Percentiles rank a stretch among this genome's conserved stretches.
These are phyloP conservation scores for Pantherophis guttatus DNA, from an alignment of 2,113 vertebrate species.

Conservation along the genomic window DNA sequence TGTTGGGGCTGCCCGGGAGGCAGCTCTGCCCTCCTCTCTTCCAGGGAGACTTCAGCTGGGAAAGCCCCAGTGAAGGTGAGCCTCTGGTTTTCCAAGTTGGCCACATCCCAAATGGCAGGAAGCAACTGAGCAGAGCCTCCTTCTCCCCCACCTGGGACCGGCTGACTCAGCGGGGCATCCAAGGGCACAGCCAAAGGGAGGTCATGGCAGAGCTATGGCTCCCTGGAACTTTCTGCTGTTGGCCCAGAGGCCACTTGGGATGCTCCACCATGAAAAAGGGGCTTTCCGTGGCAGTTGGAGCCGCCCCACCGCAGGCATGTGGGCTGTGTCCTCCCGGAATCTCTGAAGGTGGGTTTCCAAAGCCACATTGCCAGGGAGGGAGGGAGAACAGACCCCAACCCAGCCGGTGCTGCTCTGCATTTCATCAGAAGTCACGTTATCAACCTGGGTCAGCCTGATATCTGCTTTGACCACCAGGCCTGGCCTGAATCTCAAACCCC, in stretches of 20 bases:
- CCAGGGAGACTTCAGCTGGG: not conserved
- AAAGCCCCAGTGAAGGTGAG: not conserved
- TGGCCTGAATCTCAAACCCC: not conserved
- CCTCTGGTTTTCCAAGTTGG: not conserved
- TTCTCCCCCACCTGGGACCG: not conserved
- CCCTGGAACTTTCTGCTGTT: not conserved
- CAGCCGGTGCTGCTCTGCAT: not conserved
- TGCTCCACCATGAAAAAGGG: not conserved
- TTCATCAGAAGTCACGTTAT: not conserved
- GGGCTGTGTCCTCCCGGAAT: not conserved
- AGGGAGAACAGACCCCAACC: not conserved
- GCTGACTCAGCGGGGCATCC: not conserved
- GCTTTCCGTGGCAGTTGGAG: not conserved
- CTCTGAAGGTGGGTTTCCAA: not conserved
- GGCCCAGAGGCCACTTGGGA: not conserved
- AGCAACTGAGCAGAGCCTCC: not conserved
- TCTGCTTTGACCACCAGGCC: not conserved
- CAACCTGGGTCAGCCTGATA: not conserved
- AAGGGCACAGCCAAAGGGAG: not conserved
- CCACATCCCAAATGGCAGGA: not conserved
- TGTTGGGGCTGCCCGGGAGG: not conserved
- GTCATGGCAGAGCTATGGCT: not conserved
- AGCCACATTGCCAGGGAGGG: not conserved
- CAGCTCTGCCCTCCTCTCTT: no score
- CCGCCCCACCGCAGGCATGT: not conserved